Evolutionary conservation across 2,113 vertebrate species (phyloP).

Genomic region (Arenaria interpres): DNA sequence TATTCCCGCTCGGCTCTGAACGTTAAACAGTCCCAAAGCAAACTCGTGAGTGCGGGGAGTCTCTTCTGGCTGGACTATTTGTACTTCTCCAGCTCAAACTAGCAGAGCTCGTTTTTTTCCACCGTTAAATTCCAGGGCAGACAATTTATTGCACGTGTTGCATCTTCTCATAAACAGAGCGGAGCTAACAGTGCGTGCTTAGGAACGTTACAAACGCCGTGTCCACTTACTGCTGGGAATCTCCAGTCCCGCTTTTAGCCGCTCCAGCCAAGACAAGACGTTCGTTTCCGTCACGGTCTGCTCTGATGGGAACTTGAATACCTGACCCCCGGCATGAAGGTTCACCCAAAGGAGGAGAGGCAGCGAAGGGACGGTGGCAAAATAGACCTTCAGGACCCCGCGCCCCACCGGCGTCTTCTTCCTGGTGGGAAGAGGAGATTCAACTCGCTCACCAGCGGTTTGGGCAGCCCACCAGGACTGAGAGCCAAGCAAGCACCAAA

Average conservation of each 20-base stretch:
- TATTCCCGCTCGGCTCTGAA: not conserved
- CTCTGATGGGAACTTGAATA: slow-evolving; percentile 85
- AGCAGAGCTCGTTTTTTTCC: slow-evolving; percentile 53
- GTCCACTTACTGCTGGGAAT: slow-evolving; percentile 81
- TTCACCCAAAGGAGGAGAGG: slow-evolving; percentile 85
- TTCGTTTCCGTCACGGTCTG: slow-evolving; percentile 71
- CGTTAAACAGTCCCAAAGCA: slow-evolving; percentile 19
- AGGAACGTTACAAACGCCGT: not conserved
- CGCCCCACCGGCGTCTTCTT: slow-evolving; percentile 85
- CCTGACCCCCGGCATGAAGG: slow-evolving; percentile 73
- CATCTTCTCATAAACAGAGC: slow-evolving; percentile 12
- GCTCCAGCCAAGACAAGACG: slow-evolving; percentile 85
- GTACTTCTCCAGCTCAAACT: slow-evolving; percentile 32
- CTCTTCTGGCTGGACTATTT: slow-evolving; percentile 53
- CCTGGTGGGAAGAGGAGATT: slow-evolving; percentile 66
- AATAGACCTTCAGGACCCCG: slow-evolving; percentile 80
- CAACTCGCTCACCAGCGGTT: not conserved
- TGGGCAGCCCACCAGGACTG: not conserved
- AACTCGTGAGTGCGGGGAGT: not conserved
- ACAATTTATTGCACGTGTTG: slow-evolving; percentile 27
- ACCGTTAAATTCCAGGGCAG: slow-evolving; percentile 57
- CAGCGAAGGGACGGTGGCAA: slow-evolving; percentile 77
- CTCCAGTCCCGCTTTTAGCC: slow-evolving; percentile 77
- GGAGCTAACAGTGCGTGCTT: not conserved
- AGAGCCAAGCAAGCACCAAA: not conserved